These are phyloP conservation scores for Myrmecobius fasciatus DNA, from an alignment of 2,113 vertebrate genomes.

Conservation along the genomic window DNA sequence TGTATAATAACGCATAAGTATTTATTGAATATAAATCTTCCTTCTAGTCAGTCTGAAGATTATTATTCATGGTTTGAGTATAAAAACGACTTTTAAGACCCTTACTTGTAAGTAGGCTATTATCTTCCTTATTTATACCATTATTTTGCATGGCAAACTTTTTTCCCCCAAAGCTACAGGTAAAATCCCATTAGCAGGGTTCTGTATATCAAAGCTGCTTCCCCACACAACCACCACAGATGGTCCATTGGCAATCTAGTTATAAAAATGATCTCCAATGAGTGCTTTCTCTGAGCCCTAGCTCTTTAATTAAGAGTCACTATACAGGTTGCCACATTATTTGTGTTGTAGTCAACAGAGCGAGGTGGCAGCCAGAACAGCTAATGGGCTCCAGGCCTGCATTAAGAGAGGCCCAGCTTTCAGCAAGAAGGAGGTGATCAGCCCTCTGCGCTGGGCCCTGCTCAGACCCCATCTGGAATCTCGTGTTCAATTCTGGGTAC, in stretches of 20 bases:
- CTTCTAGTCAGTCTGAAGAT: neutral
- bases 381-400: neutral
- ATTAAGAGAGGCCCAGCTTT: neutral
- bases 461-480: slow-evolving; percentile 1
- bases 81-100: slow-evolving; percentile 42
- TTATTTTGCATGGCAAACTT: slow-evolving; percentile 37
- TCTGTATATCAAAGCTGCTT: slow-evolving; percentile 39
- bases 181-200: slow-evolving; percentile 42
- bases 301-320: slow-evolving; percentile 38
- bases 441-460: neutral
- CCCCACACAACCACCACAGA: slow-evolving; percentile 19
- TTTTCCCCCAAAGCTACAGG: slow-evolving; percentile 30
- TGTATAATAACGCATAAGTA: neutral
- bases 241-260: slow-evolving; percentile 49
- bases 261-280: slow-evolving; percentile 40
- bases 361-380: slow-evolving; percentile 20
- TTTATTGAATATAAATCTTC: neutral
- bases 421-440: neutral
- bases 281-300: slow-evolving; percentile 44
- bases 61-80: slow-evolving; percentile 57
- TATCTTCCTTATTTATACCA: slow-evolving; percentile 22
- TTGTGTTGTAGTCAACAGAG: slow-evolving; percentile 11
- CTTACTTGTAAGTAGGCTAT: slow-evolving; percentile 43
- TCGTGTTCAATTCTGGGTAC: neutral
- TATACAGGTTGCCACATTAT: slow-evolving; percentile 10